Base-by-base conservation (phyloP, 2,797 vertebrate genomes). In the Manis pentadactyla region DNA sequence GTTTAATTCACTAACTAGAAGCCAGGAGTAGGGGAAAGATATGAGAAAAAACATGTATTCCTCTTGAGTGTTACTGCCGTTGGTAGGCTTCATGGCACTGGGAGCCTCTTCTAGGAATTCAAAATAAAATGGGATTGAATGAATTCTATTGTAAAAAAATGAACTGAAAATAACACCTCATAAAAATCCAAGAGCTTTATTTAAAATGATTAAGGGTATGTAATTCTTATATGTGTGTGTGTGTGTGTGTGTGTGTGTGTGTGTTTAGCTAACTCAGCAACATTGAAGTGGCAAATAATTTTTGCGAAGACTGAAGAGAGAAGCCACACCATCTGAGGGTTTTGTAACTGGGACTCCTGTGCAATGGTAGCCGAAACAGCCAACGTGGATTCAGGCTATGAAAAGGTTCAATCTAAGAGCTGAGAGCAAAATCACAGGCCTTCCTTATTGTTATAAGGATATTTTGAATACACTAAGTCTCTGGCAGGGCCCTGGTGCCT, bases 401-500 rank as follows among this genome's bases (percentile, higher is more conserved):
- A 78, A 96, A 87, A 92, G 81, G 86, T 75, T 97, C 97, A 83
- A 93, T 83, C 97, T 73, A 93, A 97, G 94, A 93, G 55, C 74
- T 75, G 88, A 95, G 66, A 96, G 79, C 74, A 77, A 96, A 97
- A 92, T 94, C 68, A 74, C 66, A 74, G 86, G 90, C 63, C 91
- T 96, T 92, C 96, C 79, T n/a, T 94, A 89, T 96, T 92, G 90
- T 78, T 90, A 2, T 63, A 37, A 96, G 82, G 66, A 75, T 51
- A 68, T 86, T 85, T 25, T 73, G 90, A 79, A 53, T 73, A 68
- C 39, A n/a, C 71, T 90, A 69, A 4, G 29, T 94, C 69, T 63
- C 75, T 82, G 69, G 39, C 79, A 86, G 89, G 94, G 79, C 77
- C 34, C 18, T 49, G 10, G 87, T 34, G 25, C 27, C 49, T 96